Evolutionary conservation across 1,140 invertebrate genomes (phyloP).

Genomic region (Eulimnadia texana): DNA sequence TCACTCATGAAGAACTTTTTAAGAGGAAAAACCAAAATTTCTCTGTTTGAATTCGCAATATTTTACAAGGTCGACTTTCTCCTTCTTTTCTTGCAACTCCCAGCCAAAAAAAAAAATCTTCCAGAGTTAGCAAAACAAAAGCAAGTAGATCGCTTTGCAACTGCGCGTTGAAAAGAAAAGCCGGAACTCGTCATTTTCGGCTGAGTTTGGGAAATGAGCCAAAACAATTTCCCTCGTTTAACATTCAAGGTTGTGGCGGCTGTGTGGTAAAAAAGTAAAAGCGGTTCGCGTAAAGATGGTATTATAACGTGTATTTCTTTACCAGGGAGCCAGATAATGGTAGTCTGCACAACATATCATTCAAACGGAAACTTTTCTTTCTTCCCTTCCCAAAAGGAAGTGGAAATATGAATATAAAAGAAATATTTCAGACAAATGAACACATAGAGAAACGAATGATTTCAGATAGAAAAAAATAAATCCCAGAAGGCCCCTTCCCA

Average conservation of each 20-base stretch:
- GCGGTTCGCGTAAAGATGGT: not conserved
- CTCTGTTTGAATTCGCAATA: not conserved
- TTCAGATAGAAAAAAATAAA: too few species aligned
- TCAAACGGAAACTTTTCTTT: too few species aligned
- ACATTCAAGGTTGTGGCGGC: not conserved
- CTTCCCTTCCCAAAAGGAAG: too few species aligned
- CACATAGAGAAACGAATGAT: too few species aligned
- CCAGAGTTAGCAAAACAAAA: not conserved
- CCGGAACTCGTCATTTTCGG: not conserved
- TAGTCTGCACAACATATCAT: too few species aligned
- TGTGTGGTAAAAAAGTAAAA: not conserved
- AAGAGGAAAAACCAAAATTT: too few species aligned
- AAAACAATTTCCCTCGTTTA: not conserved
- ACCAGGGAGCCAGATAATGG: too few species aligned
- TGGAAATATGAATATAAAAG: too few species aligned
- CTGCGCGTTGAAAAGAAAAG: not conserved
- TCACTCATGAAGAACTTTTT: too few species aligned
- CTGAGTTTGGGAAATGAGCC: not conserved
- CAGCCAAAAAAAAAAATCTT: slow-evolving; percentile 1
- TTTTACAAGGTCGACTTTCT: not conserved
- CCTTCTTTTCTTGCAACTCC: not conserved
- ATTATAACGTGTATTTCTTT: not conserved
- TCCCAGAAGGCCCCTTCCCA: too few species aligned
- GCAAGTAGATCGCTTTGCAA: not conserved
- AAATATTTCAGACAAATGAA: too few species aligned